These are phyloP conservation scores for Pogonocichla stellata DNA, from an alignment of 2,113 vertebrate genomes.

Conservation along the genomic window DNA sequence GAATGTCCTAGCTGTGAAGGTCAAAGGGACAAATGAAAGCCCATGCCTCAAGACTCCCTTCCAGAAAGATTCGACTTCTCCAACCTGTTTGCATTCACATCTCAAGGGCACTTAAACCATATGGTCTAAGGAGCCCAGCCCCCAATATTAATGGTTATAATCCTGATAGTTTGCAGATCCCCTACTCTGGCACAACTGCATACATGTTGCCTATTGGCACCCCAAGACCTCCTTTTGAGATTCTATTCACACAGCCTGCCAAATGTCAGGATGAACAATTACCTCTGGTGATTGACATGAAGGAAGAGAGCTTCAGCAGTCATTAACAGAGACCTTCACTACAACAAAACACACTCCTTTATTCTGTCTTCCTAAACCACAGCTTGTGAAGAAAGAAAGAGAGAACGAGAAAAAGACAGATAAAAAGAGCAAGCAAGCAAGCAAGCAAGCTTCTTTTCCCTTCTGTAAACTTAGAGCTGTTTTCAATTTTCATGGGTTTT, in stretches of 20 bases:
- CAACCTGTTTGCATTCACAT: background rate
- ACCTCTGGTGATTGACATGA: background rate
- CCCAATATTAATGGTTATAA: background rate
- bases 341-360: background rate
- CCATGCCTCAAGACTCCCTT: background rate
- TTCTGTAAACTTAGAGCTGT: constrained; percentile 3
- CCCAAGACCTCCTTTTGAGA: constrained; percentile 11
- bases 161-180: background rate
- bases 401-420: background rate
- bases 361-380: background rate
- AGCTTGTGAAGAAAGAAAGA: background rate
- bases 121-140: background rate
- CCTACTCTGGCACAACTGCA: background rate
- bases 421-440: background rate
- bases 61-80: background rate
- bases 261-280: background rate
- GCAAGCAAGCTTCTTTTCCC: background rate
- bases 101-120: background rate
- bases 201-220: background rate
- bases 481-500: background rate
- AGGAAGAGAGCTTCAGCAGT: background rate
- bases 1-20: background rate
- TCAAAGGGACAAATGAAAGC: background rate
- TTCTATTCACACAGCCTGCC: background rate
- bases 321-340: background rate